Conservation (phyloP, 2,888 invertebrate genomes). For the Morpho deidamia region DNA sequence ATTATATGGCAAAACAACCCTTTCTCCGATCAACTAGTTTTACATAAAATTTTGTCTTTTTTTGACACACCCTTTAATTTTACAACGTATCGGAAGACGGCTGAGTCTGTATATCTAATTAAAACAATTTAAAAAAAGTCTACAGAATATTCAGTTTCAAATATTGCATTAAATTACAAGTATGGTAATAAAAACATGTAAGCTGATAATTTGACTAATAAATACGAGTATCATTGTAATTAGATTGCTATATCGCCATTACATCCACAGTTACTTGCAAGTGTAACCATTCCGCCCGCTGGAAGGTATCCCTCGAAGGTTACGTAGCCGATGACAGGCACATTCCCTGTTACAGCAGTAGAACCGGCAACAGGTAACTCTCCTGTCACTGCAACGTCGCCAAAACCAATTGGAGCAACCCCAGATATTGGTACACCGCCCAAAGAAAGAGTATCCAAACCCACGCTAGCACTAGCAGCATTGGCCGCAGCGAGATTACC, state of each 20-base stretch:
- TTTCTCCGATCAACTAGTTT: too few relatives aligned
- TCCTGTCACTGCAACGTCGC: constrained; percentile 48
- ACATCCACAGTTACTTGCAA: constrained; percentile 46
- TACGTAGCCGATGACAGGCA: constrained; percentile 63
- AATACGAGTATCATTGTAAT: not conserved
- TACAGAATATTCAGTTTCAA: too few relatives aligned
- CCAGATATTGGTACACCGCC: constrained; percentile 17
- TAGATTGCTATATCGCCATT: constrained; percentile 19
- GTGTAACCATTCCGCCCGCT: constrained; percentile 54
- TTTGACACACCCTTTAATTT: too few relatives aligned
- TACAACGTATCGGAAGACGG: too few relatives aligned
- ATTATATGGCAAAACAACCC: too few relatives aligned
- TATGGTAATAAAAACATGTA: too few relatives aligned
- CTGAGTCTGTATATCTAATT: too few relatives aligned
- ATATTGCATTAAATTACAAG: too few relatives aligned
- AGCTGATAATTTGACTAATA: too few relatives aligned
- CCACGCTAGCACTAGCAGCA: constrained; percentile 6
- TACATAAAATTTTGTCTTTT: too few relatives aligned
- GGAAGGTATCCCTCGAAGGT: constrained; percentile 61
- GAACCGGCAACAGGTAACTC: constrained; percentile 54
- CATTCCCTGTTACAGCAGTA: constrained; percentile 51
- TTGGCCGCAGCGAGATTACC: constrained; percentile 16
- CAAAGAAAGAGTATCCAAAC: constrained; percentile 7
- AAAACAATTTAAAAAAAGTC: too few relatives aligned
- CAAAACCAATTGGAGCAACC: constrained; percentile 35